Conservation (phyloP, 2,797 vertebrate genomes). For the Acrossocheilus fasciatus region DNA sequence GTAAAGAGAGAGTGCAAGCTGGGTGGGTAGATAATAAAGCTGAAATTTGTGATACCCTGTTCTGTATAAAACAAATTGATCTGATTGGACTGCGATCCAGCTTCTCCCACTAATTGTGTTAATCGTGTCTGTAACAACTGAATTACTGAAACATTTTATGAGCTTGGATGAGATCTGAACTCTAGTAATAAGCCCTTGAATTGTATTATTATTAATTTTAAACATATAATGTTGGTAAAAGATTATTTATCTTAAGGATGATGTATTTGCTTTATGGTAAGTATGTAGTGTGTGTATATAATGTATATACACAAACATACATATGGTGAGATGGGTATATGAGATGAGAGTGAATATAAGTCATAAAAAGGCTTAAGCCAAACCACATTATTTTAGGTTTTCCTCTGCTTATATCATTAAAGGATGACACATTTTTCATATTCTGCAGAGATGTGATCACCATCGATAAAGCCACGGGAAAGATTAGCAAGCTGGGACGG, state of each 20-base stretch:
- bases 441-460: slow-evolving; percentile 89
- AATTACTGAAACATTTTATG: not conserved
- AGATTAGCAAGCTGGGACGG: slow-evolving; percentile 93
- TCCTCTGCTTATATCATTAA: not conserved
- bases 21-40: slow-evolving; percentile 79
- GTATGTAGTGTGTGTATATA: not conserved
- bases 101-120: not conserved
- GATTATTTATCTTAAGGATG: not conserved
- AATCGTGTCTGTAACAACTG: not conserved
- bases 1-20: slow-evolving; percentile 94
- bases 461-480: slow-evolving; percentile 95
- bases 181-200: not conserved
- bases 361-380: not conserved
- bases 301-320: not conserved
- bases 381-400: not conserved
- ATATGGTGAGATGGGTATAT: not conserved
- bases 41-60: not conserved
- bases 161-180: not conserved
- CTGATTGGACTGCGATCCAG: not conserved
- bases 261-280: not conserved
- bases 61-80: not conserved
- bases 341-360: not conserved
- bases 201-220: not conserved
- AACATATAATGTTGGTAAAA: not conserved
- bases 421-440: not conserved